These are phyloP conservation scores for Pelagia noctiluca DNA, from an alignment of 30 jellyfish, hydroid and myxozoan species.

Conservation along the genomic window DNA sequence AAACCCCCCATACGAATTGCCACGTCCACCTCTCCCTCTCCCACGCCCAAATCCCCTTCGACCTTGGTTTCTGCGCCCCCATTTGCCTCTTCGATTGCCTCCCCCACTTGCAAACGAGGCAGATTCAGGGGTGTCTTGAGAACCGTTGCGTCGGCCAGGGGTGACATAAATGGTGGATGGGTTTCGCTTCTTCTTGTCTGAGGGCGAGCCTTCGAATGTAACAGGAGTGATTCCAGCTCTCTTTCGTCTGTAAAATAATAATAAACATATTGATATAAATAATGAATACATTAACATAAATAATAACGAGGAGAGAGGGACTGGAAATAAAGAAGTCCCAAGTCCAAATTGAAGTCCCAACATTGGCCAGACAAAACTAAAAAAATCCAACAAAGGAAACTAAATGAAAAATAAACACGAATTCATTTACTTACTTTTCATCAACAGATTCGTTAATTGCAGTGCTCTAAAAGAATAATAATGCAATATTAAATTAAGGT, in stretches of 20 bases:
- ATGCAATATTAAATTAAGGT: no score
- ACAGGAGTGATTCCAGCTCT: slow-evolving; percentile 99
- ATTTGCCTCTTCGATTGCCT: slow-evolving; percentile 29
- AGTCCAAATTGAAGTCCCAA: no score
- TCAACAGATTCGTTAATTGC: slow-evolving; percentile 58
- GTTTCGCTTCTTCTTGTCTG: slow-evolving; percentile 65
- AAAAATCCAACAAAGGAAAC: no score
- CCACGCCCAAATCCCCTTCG: slow-evolving; percentile 85
- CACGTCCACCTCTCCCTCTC: slow-evolving; percentile 56
- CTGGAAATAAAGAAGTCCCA: background rate
- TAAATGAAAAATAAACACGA: background rate
- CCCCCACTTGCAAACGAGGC: slow-evolving; percentile 13
- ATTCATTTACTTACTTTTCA: slow-evolving; percentile 13
- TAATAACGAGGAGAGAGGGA: background rate
- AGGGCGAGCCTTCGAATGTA: slow-evolving; percentile 81
- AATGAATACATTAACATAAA: background rate
- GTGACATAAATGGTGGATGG: slow-evolving; percentile 72
- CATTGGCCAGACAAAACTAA: no score
- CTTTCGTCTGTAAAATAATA: slow-evolving; percentile 72
- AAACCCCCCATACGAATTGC: slow-evolving; percentile 66
- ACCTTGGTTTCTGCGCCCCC: slow-evolving; percentile 72
- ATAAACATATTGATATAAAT: background rate
- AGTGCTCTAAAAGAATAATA: slow-evolving; percentile 1
- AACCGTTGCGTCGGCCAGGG: slow-evolving; percentile 86
- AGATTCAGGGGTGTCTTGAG: slow-evolving; percentile 3